These are phyloP conservation scores for Apostichopus parvimensis DNA, from an alignment of 35 echinoderm and acorn worm genomes.

Conservation along the genomic window DNA sequence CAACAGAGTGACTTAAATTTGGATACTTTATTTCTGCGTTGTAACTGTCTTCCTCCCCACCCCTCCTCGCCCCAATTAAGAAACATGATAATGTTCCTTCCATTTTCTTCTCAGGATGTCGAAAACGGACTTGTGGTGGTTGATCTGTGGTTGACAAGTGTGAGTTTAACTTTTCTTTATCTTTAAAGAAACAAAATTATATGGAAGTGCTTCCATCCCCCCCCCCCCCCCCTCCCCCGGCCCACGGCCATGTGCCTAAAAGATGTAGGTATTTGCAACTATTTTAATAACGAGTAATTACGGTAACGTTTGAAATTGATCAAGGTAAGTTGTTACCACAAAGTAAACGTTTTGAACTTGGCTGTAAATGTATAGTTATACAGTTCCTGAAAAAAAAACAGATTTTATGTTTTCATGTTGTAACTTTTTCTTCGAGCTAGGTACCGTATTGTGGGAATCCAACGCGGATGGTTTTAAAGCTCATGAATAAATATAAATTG, in stretches of 20 bases:
- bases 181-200: not conserved
- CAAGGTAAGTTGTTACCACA: not conserved
- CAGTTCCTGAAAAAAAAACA: too few relatives aligned
- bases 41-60: not conserved
- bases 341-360: not conserved
- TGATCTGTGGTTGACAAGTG: constrained; percentile 8
- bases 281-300: not conserved
- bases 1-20: not conserved
- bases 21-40: too few relatives aligned
- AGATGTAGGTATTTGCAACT: not conserved
- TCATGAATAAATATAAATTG: too few relatives aligned
- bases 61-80: not conserved
- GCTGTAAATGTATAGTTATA: too few relatives aligned
- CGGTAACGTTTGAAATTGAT: not conserved
- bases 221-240: not conserved
- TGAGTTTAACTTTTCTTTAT: not conserved
- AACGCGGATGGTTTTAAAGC: too few relatives aligned
- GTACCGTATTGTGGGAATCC: too few relatives aligned
- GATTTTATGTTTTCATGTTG: too few relatives aligned
- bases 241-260: not conserved
- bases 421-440: too few relatives aligned
- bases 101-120: constrained; percentile 3
- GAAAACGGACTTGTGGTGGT: not conserved
- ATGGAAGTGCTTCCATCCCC: not conserved
- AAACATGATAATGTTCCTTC: not conserved